Conservation (phyloP, 2,113 vertebrate genomes). For the Anarrhichthys ocellatus region DNA sequence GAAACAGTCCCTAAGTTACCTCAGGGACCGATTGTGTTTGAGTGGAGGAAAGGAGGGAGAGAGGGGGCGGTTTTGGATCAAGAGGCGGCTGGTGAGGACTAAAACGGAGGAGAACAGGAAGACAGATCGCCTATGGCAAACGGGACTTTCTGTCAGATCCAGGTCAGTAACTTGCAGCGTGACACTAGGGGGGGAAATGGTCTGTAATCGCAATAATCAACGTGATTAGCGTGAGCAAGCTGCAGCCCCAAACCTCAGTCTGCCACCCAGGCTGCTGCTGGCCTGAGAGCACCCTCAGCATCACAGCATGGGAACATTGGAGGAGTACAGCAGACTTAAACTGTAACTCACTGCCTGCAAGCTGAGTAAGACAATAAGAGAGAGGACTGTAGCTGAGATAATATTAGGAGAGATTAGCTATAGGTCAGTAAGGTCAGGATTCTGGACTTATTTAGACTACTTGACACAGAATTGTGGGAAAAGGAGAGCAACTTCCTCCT, state of each 20-base stretch:
- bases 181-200: conserved; percentile 77
- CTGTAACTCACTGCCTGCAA: neutral
- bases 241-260: conserved; percentile 67
- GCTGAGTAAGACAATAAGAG: conserved; percentile 20
- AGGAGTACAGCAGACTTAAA: neutral
- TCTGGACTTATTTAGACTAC: conserved; percentile 45
- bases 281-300: conserved; percentile 51
- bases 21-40: conserved; percentile 76
- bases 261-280: conserved; percentile 78
- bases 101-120: conserved; percentile 80
- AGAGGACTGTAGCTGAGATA: neutral
- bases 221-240: conserved; percentile 81
- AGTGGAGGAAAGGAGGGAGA: conserved; percentile 52
- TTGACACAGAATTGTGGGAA: conserved; percentile 68
- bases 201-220: conserved; percentile 86
- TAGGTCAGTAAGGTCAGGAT: conserved; percentile 33
- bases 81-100: conserved; percentile 56
- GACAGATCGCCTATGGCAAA: conserved; percentile 82
- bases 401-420: neutral
- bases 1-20: conserved; percentile 69
- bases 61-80: conserved; percentile 26
- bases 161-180: conserved; percentile 78
- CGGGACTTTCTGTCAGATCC: conserved; percentile 83
- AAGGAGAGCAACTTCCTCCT: conserved; percentile 50
- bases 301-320: conserved; percentile 38